These are phyloP conservation scores for Percopsis transmontana DNA, from an alignment of 2,113 vertebrate genomes.

Conservation along the genomic window DNA sequence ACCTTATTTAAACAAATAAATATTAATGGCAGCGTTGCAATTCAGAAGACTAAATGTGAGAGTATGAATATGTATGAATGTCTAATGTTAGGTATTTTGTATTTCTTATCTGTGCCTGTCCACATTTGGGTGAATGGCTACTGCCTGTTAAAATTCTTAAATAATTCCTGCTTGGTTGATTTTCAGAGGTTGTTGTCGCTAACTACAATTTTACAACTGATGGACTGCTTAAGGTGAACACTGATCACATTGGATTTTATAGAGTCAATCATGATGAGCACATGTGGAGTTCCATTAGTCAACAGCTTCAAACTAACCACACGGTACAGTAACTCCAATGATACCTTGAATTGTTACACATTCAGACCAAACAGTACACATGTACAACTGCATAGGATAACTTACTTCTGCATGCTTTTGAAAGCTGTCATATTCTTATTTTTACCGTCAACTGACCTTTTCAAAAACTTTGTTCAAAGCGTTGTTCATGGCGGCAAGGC, in stretches of 20 bases:
- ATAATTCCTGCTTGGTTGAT: neutral
- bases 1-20: no score
- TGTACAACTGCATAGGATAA: neutral
- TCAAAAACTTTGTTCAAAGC: no score
- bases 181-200: constrained; percentile 72
- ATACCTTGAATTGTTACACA: neutral
- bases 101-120: no score
- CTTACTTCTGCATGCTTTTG: neutral
- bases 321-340: constrained; percentile 59
- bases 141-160: neutral
- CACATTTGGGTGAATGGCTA: neutral
- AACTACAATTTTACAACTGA: constrained; percentile 37
- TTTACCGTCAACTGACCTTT: no score
- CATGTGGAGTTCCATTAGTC: constrained; percentile 77
- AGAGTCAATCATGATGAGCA: constrained; percentile 84
- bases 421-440: no score
- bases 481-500: no score
- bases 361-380: neutral
- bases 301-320: constrained; percentile 61
- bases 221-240: constrained; percentile 83
- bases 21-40: no score
- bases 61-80: no score
- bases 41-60: no score
- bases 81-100: no score
- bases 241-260: constrained; percentile 90